Evolutionary conservation across 2,113 vertebrate genomes (phyloP).

Genomic region (Uria lomvia): DNA sequence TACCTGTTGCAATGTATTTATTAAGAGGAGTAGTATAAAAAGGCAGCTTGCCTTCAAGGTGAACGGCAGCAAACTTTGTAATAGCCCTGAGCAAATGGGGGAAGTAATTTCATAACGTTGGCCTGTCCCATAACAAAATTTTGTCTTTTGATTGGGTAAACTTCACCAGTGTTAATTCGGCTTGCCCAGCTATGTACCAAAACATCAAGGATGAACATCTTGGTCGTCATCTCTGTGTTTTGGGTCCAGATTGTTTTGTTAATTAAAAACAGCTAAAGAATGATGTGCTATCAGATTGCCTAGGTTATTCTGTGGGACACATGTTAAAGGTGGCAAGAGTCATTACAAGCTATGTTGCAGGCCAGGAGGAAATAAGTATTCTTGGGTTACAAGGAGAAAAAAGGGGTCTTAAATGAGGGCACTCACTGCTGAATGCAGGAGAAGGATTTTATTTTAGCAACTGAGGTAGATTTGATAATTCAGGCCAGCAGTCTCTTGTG

Average conservation of each 20-base stretch:
- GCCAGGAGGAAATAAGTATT: neutral
- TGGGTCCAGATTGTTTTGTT: neutral
- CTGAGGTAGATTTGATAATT: conserved; percentile 23
- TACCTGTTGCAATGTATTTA: neutral
- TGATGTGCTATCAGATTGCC: neutral
- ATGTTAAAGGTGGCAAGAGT: neutral
- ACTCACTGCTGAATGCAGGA: neutral
- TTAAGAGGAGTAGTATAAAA: neutral
- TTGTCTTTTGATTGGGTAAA: neutral
- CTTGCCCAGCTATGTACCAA: neutral
- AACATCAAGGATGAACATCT: neutral
- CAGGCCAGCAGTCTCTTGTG: neutral
- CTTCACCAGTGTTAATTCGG: neutral
- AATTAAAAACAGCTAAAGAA: neutral
- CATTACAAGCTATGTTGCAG: neutral
- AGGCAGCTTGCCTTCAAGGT: neutral
- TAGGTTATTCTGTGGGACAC: neutral
- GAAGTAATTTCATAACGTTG: neutral
- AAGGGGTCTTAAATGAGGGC: neutral
- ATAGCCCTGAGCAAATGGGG: neutral
- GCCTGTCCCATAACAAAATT: neutral
- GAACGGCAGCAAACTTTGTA: neutral
- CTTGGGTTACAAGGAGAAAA: neutral
- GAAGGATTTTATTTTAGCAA: conserved; percentile 28
- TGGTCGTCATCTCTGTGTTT: neutral